Percentiles rank a stretch among this genome's conserved stretches.
Evolutionary conservation across 2,113 vertebrate genomes (phyloP).

Genomic region (Strix uralensis): DNA sequence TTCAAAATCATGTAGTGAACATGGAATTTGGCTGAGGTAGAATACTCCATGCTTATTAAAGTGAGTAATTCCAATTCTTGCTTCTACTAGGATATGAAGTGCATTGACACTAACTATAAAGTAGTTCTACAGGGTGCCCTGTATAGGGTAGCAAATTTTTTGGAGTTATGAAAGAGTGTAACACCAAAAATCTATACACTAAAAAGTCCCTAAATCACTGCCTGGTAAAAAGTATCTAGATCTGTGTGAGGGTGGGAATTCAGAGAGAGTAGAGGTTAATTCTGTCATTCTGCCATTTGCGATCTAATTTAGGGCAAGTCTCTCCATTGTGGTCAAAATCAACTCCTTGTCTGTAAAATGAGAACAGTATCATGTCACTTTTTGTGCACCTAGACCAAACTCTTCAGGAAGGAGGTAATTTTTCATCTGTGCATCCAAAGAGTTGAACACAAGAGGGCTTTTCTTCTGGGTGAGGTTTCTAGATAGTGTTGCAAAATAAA

Average conservation of each 20-base stretch:
- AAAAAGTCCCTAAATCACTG: not conserved
- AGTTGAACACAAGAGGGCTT: constrained; percentile 42
- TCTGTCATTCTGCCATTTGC: not conserved
- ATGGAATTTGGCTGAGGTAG: not conserved
- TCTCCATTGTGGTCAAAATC: not conserved
- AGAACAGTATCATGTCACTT: not conserved
- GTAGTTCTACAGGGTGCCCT: not conserved
- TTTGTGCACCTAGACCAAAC: not conserved
- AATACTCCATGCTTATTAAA: not conserved
- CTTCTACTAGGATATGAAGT: not conserved
- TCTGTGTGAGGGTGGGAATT: not conserved
- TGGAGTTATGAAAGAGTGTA: not conserved
- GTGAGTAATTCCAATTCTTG: not conserved
- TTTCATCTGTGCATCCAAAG: not conserved
- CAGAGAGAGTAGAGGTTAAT: not conserved
- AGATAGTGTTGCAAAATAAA: not conserved
- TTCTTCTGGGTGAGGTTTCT: constrained; percentile 7
- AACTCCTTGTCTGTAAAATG: not conserved
- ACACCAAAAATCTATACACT: not conserved
- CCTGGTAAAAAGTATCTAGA: not conserved
- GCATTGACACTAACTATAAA: not conserved
- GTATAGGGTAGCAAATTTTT: not conserved
- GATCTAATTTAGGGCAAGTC: not conserved
- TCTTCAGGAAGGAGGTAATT: not conserved
- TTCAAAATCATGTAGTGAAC: not conserved